Evolutionary conservation across 2,888 invertebrate genomes (phyloP), one percentile per base, ranked within the genome.

Genomic region (Anaspis maculata): DNA sequence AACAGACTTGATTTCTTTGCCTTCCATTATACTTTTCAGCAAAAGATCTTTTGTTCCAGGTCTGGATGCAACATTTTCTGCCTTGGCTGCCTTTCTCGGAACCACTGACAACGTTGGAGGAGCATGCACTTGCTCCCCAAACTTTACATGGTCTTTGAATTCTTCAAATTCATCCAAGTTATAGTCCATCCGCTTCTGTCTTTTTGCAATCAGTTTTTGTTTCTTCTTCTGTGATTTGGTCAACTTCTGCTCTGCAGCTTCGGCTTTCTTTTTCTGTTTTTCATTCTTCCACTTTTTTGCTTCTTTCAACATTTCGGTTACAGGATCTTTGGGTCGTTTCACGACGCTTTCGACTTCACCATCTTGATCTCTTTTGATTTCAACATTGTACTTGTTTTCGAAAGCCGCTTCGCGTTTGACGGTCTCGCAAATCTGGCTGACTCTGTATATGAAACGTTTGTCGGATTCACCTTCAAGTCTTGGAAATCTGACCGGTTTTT

Each of bases 111-210:
- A 65, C 30, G 70, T 62, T 16, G 88, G 87, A 33, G 88, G 87
- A 30, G 74, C 81, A 62, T 81, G 78, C 2, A 72, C 77, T 29
- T 78, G 71, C 56, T 86, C 87, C 0, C 87, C 87, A 66, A 88
- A 88, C 53, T 71, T 58, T 13, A 88, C 69, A 27, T 70, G 66
- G 61, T 88, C 88, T 49, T 68, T 51, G 14, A 59, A 56, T 9
- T 49, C 64, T 53, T 76, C 74, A 21, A 69, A 64, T 37, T 46
- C 46, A 36, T 55, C 44, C 14, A 39, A 12, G 34, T 46, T 38
- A 23, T 51, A 51, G 24, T 46, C 45, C 32, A 45, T 26, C 29
- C 45, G 46, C 44, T 48, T 64, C 59, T 51, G 69, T 23, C 67
- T 53, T 49, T 71, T 71, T 39, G 71, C 72, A 15, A 67, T 63